A percentile compares a stretch with the other conserved stretches of the same genome.
Evolutionary conservation across 2,113 vertebrate genomes (phyloP).

Genomic region (Pollachius pollachius): DNA sequence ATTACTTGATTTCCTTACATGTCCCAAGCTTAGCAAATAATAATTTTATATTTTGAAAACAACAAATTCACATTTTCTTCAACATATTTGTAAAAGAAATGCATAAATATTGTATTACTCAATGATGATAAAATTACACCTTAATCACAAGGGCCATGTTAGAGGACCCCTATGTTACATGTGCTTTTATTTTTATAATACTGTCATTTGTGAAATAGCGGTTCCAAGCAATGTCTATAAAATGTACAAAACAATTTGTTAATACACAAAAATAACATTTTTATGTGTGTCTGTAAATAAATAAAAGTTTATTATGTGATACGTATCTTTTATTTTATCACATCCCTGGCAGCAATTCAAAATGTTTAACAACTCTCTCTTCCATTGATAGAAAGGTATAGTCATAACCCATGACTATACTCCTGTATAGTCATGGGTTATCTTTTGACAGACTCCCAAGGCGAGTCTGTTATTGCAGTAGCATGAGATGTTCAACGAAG

Average conservation of each 20-base stretch:
- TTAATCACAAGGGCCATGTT: constrained; percentile 42
- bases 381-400: too few relatives aligned
- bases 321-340: not conserved
- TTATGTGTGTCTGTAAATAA: constrained; percentile 69
- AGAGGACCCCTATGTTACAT: constrained; percentile 59
- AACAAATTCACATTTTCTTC: constrained; percentile 24
- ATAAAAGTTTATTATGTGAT: constrained; percentile 4
- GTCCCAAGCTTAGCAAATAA: too few relatives aligned
- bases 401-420: too few relatives aligned
- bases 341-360: too few relatives aligned
- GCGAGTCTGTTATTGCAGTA: too few relatives aligned
- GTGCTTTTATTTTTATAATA: constrained; percentile 80
- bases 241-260: constrained; percentile 77
- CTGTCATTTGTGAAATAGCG: constrained; percentile 71
- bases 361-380: too few relatives aligned
- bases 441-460: too few relatives aligned
- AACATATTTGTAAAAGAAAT: constrained; percentile 47
- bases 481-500: too few relatives aligned
- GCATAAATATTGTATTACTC: constrained; percentile 9
- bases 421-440: too few relatives aligned
- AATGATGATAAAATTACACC: constrained; percentile 37
- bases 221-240: constrained; percentile 66
- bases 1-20: too few relatives aligned
- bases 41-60: constrained; percentile 13
- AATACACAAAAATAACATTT: constrained; percentile 78